A percentile compares a stretch with the other conserved stretches of the same genome.
Conservation (phyloP, 1,140 invertebrate genomes). For the Zaprionus nigranus region DNA sequence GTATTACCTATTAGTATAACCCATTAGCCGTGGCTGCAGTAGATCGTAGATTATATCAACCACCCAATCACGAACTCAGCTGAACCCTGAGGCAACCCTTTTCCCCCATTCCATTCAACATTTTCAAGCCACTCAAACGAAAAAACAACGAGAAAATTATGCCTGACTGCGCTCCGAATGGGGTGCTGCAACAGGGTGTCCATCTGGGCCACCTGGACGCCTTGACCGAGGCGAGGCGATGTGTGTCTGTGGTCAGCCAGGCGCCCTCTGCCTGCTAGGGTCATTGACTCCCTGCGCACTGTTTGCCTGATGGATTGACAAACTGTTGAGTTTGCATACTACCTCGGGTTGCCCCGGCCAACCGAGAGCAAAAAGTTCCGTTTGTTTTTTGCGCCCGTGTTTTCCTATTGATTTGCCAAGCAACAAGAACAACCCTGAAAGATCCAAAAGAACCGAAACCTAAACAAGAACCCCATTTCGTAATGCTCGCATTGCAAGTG, state of each 20-base stretch:
- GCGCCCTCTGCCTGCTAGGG: slow-evolving; percentile 17
- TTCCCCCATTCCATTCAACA: slow-evolving; percentile 17
- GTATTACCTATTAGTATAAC: not conserved
- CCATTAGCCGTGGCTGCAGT: slow-evolving; percentile 1
- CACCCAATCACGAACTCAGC: slow-evolving; percentile 29
- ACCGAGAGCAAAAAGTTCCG: slow-evolving; percentile 23
- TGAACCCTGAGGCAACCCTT: slow-evolving; percentile 41
- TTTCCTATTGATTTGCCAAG: slow-evolving; percentile 39
- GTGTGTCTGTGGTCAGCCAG: slow-evolving; percentile 39
- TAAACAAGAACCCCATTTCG: slow-evolving; percentile 21
- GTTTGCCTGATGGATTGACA: slow-evolving; percentile 54
- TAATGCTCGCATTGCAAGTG: slow-evolving; percentile 19
- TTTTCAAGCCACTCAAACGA: slow-evolving; percentile 40
- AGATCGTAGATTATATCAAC: slow-evolving; percentile 31
- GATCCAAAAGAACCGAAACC: slow-evolving; percentile 11
- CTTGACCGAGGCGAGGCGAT: not conserved
- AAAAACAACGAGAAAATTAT: slow-evolving; percentile 35
- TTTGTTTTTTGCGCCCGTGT: slow-evolving; percentile 26
- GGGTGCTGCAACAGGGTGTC: slow-evolving; percentile 1
- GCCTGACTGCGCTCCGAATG: slow-evolving; percentile 18
- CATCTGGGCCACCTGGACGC: slow-evolving; percentile 5
- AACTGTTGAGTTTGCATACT: slow-evolving; percentile 39
- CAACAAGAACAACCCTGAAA: slow-evolving; percentile 31
- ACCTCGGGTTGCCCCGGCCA: slow-evolving; percentile 28
- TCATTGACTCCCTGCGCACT: slow-evolving; percentile 41